These are phyloP conservation scores for Nicator chloris DNA, from an alignment of 2,113 vertebrate species.

Conservation along the genomic window DNA sequence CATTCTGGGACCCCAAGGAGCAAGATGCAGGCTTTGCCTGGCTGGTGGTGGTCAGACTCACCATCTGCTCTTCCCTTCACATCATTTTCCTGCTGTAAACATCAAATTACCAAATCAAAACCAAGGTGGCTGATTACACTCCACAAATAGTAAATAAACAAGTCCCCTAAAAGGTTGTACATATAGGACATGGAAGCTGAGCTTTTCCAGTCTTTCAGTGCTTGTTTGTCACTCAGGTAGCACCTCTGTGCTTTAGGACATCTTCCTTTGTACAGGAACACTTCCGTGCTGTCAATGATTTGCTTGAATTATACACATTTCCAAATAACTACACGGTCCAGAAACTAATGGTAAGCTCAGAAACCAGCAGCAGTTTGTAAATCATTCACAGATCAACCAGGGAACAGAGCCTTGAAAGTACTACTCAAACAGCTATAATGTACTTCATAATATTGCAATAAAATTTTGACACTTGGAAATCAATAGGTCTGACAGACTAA, in stretches of 20 bases:
- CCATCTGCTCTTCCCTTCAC: neutral
- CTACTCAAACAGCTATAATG: neutral
- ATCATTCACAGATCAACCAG: conserved; percentile 40
- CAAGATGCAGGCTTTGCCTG: neutral
- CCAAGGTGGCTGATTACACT: neutral
- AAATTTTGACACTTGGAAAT: conserved; percentile 24
- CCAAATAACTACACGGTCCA: neutral
- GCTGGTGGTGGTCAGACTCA: neutral
- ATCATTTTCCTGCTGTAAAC: neutral
- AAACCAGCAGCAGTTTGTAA: conserved; percentile 27
- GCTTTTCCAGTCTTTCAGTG: neutral
- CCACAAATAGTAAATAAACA: neutral
- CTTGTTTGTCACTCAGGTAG: neutral
- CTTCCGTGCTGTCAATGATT: neutral
- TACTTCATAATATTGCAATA: neutral
- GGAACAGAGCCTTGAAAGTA: neutral
- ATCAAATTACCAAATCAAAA: neutral
- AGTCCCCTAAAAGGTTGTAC: neutral
- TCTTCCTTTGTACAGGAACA: neutral
- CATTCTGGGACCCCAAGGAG: neutral
- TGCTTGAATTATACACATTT: conserved; percentile 1
- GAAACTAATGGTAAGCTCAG: neutral
- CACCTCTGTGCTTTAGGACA: neutral
- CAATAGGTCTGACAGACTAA: conserved; percentile 43
- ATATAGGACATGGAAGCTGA: neutral